These are phyloP conservation scores for Gallinago media DNA, from an alignment of 2,113 vertebrate genomes.

Conservation along the genomic window DNA sequence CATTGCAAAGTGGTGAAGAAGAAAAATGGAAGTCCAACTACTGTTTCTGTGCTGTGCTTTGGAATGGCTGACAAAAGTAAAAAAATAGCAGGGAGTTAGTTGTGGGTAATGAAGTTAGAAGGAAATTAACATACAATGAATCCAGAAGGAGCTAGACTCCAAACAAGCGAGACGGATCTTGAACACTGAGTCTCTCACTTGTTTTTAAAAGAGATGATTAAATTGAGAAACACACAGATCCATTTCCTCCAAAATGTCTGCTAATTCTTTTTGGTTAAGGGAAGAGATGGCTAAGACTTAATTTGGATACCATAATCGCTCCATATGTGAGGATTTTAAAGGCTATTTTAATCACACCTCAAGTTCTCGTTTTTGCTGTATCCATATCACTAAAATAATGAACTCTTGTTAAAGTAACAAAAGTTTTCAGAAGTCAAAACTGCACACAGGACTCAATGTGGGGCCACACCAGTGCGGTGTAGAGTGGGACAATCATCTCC, in stretches of 20 bases:
- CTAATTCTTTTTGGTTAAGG: neutral
- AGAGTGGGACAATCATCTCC: neutral
- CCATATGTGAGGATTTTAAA: neutral
- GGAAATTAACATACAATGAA: neutral
- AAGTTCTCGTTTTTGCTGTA: neutral
- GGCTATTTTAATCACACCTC: neutral
- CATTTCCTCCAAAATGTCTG: neutral
- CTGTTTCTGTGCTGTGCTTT: neutral
- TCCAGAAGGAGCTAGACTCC: neutral
- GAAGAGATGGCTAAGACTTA: neutral
- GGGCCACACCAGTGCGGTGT: accelerated
- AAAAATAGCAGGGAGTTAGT: neutral
- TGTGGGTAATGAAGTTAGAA: neutral
- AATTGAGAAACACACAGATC: neutral
- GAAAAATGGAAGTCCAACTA: neutral
- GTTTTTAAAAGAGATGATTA: neutral
- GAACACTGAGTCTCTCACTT: neutral
- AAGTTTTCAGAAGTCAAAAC: neutral
- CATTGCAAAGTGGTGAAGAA: neutral
- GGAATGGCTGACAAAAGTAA: neutral
- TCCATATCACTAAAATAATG: neutral
- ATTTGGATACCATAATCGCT: neutral
- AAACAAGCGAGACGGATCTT: neutral
- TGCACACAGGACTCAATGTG: no score
- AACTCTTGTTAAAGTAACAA: neutral